Conservation (phyloP, 2,888 invertebrate genomes). For the Eupithecia inturbata region DNA sequence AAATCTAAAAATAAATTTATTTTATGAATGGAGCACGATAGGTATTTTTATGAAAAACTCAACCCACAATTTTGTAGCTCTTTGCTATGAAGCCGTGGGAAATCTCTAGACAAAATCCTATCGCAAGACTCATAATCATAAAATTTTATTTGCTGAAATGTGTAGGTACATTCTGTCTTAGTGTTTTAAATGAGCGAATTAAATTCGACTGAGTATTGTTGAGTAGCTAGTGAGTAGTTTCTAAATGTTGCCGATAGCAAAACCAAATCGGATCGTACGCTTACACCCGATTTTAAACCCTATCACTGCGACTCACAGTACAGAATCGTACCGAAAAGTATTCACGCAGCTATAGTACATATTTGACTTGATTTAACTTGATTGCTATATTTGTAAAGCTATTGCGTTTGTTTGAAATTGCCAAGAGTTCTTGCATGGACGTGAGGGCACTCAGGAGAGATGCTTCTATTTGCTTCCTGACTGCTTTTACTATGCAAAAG, state of each 20-base stretch:
- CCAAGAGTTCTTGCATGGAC: constrained; percentile 34
- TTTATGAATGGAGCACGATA: too few relatives aligned
- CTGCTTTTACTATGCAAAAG: neutral
- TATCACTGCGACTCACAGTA: constrained; percentile 15
- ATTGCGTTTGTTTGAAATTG: constrained; percentile 44
- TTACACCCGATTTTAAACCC: constrained; percentile 5
- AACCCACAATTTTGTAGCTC: too few relatives aligned
- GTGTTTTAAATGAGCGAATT: too few relatives aligned
- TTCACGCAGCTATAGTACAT: constrained; percentile 39
- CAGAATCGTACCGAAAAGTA: constrained; percentile 19
- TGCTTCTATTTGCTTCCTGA: constrained; percentile 27
- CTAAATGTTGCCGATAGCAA: neutral
- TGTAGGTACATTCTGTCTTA: too few relatives aligned
- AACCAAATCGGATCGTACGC: neutral
- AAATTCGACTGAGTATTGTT: neutral
- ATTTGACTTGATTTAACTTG: constrained; percentile 43
- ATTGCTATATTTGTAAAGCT: constrained; percentile 44
- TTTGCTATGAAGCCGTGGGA: too few relatives aligned
- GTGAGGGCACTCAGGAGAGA: constrained; percentile 25
- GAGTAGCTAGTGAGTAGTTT: neutral
- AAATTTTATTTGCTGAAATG: too few relatives aligned
- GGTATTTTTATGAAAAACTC: too few relatives aligned
- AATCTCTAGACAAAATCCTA: too few relatives aligned
- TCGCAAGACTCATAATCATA: too few relatives aligned
- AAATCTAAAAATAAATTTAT: too few relatives aligned